phyloP scores from a whole-genome alignment of 2,113 vertebrate genomes.

The Python bivittatus region DNA sequence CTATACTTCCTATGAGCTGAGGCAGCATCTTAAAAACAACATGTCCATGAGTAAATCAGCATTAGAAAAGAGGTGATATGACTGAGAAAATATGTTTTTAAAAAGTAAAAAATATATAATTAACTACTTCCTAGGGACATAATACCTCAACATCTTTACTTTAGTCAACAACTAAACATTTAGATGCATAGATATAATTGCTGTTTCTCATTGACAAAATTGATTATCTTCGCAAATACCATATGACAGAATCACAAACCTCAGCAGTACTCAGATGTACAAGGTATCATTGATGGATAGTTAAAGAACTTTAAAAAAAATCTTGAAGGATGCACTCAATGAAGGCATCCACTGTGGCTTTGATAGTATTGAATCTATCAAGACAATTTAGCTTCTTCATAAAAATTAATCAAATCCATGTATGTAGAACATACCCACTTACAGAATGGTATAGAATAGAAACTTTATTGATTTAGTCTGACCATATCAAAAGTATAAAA shows the following conservation, averaged over 20 bases:
- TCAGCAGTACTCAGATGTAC: slow-evolving; percentile 32
- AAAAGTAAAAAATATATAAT: slow-evolving; percentile 37
- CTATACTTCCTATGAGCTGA: not conserved
- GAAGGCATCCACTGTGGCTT: slow-evolving; percentile 16
- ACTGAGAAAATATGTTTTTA: slow-evolving; percentile 39
- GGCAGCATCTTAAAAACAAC: not conserved
- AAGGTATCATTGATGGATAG: slow-evolving; percentile 49
- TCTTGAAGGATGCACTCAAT: slow-evolving; percentile 2
- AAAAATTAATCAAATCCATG: not conserved
- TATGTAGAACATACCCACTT: not conserved
- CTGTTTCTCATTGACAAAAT: slow-evolving; percentile 41
- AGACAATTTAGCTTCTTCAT: not conserved
- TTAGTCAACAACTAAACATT: slow-evolving; percentile 34
- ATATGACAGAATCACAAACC: slow-evolving; percentile 49
- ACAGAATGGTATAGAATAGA: too few species aligned
- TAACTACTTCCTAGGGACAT: slow-evolving; percentile 31
- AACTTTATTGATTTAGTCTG: too few species aligned
- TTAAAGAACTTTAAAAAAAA: slow-evolving; percentile 41
- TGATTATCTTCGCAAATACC: slow-evolving; percentile 53
- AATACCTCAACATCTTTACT: slow-evolving; percentile 15
- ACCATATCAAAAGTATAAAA: too few species aligned
- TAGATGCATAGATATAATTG: slow-evolving; percentile 33
- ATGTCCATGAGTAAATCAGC: not conserved
- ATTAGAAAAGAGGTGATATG: slow-evolving; percentile 27
- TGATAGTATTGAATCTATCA: slow-evolving; percentile 20